A percentile compares a stretch with the other conserved stretches of the same genome.
These are phyloP conservation scores for Apamea crenata DNA, from an alignment of 2,888 invertebrate genomes.

Conservation along the genomic window DNA sequence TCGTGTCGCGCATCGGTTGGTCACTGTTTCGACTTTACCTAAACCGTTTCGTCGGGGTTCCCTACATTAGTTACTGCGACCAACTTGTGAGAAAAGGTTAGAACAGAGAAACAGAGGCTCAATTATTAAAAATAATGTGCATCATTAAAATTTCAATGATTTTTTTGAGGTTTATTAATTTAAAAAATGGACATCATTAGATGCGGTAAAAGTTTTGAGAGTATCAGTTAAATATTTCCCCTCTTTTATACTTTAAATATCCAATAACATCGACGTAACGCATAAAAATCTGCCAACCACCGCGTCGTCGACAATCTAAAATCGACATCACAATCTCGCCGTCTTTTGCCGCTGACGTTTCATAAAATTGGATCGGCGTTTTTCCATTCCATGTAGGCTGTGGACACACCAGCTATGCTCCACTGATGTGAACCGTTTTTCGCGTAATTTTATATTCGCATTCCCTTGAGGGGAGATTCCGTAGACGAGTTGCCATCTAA, in stretches of 20 bases:
- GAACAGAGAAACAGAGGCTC: not conserved
- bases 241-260: not conserved
- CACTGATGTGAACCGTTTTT: conserved; percentile 56
- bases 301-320: conserved; percentile 30
- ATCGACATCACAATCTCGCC: conserved; percentile 34
- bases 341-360: conserved; percentile 44
- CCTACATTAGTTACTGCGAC: not conserved
- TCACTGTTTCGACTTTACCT: not conserved
- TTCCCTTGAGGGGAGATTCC: conserved; percentile 28
- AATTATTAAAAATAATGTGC: not conserved
- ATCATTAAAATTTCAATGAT: not conserved
- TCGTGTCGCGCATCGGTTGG: not conserved
- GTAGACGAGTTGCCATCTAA: conserved; percentile 59
- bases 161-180: not conserved
- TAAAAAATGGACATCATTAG: not conserved
- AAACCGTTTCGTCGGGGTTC: too few relatives aligned
- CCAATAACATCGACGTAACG: not conserved
- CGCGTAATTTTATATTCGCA: conserved; percentile 58
- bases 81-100: not conserved
- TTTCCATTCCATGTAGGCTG: conserved; percentile 50
- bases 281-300: conserved; percentile 33
- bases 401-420: conserved; percentile 33
- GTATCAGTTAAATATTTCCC: not conserved
- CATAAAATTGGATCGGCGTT: conserved; percentile 54
- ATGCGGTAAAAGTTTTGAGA: not conserved